Conservation (phyloP, 1,140 invertebrate genomes). For the Aporrectodea caliginosa region DNA sequence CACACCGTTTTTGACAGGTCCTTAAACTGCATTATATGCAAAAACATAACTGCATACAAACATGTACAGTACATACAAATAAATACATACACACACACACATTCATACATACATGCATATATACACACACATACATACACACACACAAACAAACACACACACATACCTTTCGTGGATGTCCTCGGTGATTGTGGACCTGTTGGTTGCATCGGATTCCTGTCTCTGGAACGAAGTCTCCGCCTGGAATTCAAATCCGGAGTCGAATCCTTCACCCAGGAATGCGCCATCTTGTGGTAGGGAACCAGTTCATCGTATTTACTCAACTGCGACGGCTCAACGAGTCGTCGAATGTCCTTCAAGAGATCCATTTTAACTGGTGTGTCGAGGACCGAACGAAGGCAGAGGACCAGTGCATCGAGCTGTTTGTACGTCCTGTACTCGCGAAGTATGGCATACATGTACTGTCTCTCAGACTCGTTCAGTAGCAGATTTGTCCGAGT, state of each 20-base stretch:
- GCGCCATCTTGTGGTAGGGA: constrained; percentile 32
- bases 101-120: no score
- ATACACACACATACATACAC: no score
- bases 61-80: no score
- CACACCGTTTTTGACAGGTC: no score
- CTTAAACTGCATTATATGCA: no score
- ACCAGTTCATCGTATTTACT: constrained; percentile 28
- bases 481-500: constrained; percentile 17
- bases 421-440: constrained; percentile 36
- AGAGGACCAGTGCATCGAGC: constrained; percentile 35
- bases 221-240: neutral
- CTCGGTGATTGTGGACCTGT: no score
- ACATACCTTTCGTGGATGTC: no score
- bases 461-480: constrained; percentile 24
- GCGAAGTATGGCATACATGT: constrained; percentile 34
- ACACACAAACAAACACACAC: no score
- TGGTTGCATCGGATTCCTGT: neutral
- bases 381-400: constrained; percentile 35
- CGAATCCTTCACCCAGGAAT: constrained; percentile 11
- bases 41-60: no score
- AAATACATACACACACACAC: no score
- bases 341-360: constrained; percentile 36
- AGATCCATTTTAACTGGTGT: constrained; percentile 38
- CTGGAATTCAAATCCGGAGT: neutral
- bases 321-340: constrained; percentile 35